Conservation (phyloP, 2,888 invertebrate species). For the Chaetogeoica ovagalla region DNA sequence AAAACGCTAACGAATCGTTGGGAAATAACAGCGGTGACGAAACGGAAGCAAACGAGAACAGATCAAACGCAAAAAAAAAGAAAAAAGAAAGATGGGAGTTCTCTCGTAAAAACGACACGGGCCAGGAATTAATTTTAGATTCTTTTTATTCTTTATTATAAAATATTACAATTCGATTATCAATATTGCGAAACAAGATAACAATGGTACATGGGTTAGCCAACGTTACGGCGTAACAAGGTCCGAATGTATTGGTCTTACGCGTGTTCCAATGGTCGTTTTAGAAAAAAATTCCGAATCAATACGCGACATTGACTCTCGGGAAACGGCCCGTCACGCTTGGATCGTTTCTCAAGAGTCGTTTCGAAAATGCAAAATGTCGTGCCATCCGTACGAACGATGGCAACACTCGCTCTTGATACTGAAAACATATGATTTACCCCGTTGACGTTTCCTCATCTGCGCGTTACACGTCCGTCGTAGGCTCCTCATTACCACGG, state of each 20-base stretch:
- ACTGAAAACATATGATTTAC: conserved; percentile 19
- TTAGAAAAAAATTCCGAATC: neutral
- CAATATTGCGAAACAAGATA: conserved; percentile 32
- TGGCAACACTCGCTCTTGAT: conserved; percentile 22
- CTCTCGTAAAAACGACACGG: neutral
- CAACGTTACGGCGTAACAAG: neutral
- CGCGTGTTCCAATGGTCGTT: neutral
- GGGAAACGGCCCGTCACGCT: neutral
- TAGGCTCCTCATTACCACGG: neutral
- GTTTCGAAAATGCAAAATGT: neutral
- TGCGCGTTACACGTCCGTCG: neutral
- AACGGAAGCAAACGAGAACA: too few species aligned
- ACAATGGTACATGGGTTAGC: conserved; percentile 31
- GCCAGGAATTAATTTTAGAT: conserved; percentile 27
- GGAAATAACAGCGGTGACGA: too few species aligned
- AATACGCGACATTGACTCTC: too few species aligned
- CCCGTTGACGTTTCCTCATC: neutral
- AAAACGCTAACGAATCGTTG: neutral
- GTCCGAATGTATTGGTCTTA: neutral
- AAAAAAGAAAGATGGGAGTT: neutral
- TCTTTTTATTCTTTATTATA: conserved; percentile 19
- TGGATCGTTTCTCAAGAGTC: neutral
- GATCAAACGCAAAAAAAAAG: too few species aligned
- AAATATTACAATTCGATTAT: conserved; percentile 32
- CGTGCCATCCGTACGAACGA: neutral